Base-by-base conservation (phyloP, 1,140 invertebrate genomes). In the Atopsyche davidsoni region DNA sequence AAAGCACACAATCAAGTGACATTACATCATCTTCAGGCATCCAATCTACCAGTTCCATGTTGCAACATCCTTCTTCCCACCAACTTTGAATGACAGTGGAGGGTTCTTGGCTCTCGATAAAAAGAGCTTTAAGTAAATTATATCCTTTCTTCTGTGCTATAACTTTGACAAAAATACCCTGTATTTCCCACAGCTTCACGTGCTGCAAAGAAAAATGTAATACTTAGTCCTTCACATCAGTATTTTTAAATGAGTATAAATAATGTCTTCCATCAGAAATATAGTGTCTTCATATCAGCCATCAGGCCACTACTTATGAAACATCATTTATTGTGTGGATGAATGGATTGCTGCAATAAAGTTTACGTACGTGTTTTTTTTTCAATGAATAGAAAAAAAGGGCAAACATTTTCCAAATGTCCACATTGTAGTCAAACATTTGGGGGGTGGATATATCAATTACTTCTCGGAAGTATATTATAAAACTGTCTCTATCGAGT, bases 1-100 rank as follows among this genome's bases (percentile, higher is more conserved):
- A n/a, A n/a, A n/a, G n/a, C n/a, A n/a, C n/a, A n/a, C n/a, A n/a
- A n/a, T n/a, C n/a, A n/a, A n/a, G n/a, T n/a, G n/a, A n/a, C n/a
- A n/a, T n/a, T n/a, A n/a, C n/a, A 75, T 66, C 32, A 69, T 67
- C n/a, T 42, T 62, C 50, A 64, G 77, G 60, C 59, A 75, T 72
- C 64, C 82, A 75, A 60, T 80, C 73, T 17, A 59, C 73, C 42
- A 80, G 70, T 55, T 75, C 60, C 22, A 83, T 65, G 25, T 67
- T 69, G 35, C 77, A 78, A n/a, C n/a, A n/a, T n/a, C n/a, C n/a
- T 59, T 69, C 41, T 71, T 66, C 80, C 56, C 19, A 52, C 46
- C 43, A 63, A n/a, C 21, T 55, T 38, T 49, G 51, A 1, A 46
- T 14, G 16, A n/a, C 18, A 17, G 51, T 45, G 2, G 22, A 21